Conservation (phyloP, 2,888 invertebrate species). For the Eristalinus sepulchralis region DNA sequence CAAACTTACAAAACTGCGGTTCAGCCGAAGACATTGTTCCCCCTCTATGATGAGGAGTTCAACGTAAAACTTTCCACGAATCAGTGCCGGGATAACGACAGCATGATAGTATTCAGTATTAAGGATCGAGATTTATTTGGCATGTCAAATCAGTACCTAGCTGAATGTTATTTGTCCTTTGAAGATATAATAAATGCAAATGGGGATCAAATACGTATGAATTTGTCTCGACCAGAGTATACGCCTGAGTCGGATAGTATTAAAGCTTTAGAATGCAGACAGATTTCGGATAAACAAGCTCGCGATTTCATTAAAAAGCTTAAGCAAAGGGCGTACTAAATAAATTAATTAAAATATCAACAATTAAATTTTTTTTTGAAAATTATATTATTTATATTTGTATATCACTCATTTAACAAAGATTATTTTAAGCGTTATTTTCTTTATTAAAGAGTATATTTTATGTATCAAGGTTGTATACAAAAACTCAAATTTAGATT, state of each 20-base stretch:
- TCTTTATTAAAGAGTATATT: neutral
- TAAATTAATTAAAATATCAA: neutral
- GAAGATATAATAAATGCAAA: conserved; percentile 86
- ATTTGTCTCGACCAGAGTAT: conserved; percentile 86
- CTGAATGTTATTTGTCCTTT: conserved; percentile 94
- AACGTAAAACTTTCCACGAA: conserved; percentile 92
- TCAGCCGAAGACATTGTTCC: conserved; percentile 95
- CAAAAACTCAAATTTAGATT: neutral
- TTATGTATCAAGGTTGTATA: neutral
- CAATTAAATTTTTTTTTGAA: neutral
- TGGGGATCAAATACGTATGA: conserved; percentile 88
- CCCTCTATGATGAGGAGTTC: conserved; percentile 97
- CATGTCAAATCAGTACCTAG: conserved; percentile 95
- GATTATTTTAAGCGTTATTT: neutral
- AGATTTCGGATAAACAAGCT: conserved; percentile 91
- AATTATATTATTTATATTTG: neutral
- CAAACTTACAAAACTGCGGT: conserved; percentile 93
- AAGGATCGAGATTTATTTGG: conserved; percentile 98
- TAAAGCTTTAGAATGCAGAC: conserved; percentile 89
- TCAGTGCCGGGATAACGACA: conserved; percentile 86
- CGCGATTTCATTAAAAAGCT: conserved; percentile 93
- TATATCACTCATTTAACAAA: neutral
- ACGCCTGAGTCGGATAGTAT: conserved; percentile 82
- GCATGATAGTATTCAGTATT: conserved; percentile 91
- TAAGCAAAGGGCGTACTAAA: conserved; percentile 83